Base-by-base conservation (phyloP, 2,113 vertebrate species). In the Propithecus coquereli region DNA sequence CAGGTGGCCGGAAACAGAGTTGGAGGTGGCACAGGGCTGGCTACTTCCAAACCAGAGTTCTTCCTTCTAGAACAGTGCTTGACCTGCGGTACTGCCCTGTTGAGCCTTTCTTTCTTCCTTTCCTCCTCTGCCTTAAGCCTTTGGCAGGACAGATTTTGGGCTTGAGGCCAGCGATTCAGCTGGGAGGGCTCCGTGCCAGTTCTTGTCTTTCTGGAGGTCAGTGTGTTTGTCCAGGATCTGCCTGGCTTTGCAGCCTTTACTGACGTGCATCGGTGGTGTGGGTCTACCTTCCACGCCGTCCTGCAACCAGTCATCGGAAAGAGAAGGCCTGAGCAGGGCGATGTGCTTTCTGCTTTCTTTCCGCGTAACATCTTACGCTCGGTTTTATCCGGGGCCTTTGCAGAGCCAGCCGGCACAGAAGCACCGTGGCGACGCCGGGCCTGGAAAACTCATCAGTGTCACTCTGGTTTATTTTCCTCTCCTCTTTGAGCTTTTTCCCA, bases 351-450 rank as follows among this genome's bases (percentile, higher is more conserved):
- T 50, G 45, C 14, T 59, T 52, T 16, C 50, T 54, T 73, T 47
- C 16, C 0, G 32, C 0, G 1, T 2, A 0, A 22, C 7, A 47
- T 59, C 47, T 57, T 27, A 7, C 6, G 71, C 83, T 45, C 0
- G 0, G 12, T 74, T 66, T 74, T 45, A 25, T 87, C 93, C 9
- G 40, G 68, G 73, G 79, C 81, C 90, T 52, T 43, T 1, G 61
- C 47, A 73, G 87, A 8, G 63, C 77, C 25, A 3, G 85, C 59
- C 14, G 1, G 11, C 68, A 0, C 17, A 4, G 92, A 59, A 32
- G 71, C 32, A 0, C 43, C 0, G 16, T 1, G 18, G 66, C 4
- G 0, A 11, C 0, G 13, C 23, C 0, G 0, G 2, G 54, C 82
- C 95, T 10, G 37, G 3, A 32, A 74, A 61, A 32, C 63, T 47